These are phyloP conservation scores for Copidosoma floridanum DNA, from an alignment of 1,140 invertebrate species.

Conservation along the genomic window DNA sequence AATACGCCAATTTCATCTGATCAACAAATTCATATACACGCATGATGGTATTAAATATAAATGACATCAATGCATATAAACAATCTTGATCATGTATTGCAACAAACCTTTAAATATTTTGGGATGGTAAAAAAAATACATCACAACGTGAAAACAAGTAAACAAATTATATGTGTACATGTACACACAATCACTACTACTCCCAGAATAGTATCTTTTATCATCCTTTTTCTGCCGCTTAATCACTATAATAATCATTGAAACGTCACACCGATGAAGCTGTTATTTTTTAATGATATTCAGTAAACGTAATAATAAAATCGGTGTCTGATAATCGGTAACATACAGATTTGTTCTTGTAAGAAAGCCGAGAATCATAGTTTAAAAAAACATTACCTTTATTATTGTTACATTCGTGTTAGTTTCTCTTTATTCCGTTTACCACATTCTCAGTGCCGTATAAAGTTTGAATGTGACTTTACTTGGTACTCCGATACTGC, in stretches of 20 bases:
- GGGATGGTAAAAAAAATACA: no score
- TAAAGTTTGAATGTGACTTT: no score
- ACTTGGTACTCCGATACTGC: no score
- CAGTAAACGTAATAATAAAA: slow-evolving; percentile 13
- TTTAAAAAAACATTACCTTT: background rate
- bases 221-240: background rate
- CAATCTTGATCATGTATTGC: no score
- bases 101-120: no score
- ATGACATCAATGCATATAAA: no score
- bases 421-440: no score
- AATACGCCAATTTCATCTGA: no score
- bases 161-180: background rate
- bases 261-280: slow-evolving; percentile 14
- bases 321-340: background rate
- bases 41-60: no score
- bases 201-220: background rate
- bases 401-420: background rate
- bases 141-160: background rate
- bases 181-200: no score
- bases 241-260: slow-evolving; percentile 3
- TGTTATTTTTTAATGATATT: background rate
- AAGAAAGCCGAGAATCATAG: background rate
- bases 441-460: no score
- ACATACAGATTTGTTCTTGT: background rate
- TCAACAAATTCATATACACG: no score